Evolutionary conservation across 2,113 vertebrate species (phyloP).

Genomic region (Arenaria interpres): DNA sequence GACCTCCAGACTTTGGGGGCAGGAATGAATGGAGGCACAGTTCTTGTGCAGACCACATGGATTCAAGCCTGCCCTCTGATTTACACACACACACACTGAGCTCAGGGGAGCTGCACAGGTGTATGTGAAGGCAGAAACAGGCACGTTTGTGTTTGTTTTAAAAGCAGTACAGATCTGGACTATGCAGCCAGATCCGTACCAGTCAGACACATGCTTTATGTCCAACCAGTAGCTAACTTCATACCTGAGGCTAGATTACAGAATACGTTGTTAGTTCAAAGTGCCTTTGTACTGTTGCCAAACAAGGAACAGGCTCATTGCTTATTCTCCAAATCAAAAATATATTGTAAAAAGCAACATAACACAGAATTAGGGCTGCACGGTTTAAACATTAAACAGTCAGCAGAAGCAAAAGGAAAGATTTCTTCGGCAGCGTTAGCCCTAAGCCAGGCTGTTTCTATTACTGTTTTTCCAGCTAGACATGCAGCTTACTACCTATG

Average conservation of each 20-base stretch:
- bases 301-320: not conserved
- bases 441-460: not conserved
- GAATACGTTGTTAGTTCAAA: not conserved
- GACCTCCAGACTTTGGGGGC: not conserved
- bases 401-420: not conserved
- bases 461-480: not conserved
- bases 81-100: not conserved
- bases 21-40: constrained; percentile 40
- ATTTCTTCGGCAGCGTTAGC: not conserved
- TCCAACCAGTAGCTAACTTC: constrained; percentile 22
- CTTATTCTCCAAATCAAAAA: constrained; percentile 13
- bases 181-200: not conserved
- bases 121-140: constrained; percentile 8
- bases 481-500: not conserved
- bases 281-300: constrained; percentile 44
- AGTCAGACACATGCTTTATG: not conserved
- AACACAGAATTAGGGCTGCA: not conserved
- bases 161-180: not conserved
- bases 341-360: not conserved
- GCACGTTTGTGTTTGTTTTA: not conserved
- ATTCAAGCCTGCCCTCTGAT: not conserved
- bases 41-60: constrained; percentile 12
- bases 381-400: not conserved
- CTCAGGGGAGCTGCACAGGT: constrained; percentile 13
- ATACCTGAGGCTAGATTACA: constrained; percentile 47